Base-by-base conservation (phyloP, 2,888 invertebrate genomes). In the Eupithecia exiguata region DNA sequence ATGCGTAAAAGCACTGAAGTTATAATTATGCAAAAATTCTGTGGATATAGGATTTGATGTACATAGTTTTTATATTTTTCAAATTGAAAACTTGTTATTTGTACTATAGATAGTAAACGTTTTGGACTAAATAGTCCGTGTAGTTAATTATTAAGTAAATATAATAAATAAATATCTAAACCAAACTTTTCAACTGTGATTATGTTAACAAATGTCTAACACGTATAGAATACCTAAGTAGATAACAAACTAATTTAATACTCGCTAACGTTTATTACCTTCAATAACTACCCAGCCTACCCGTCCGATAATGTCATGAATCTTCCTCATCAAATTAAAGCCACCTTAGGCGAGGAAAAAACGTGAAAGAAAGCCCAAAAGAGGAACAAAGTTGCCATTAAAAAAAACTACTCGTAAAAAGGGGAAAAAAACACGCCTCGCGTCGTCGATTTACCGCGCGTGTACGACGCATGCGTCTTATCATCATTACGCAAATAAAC, bases 401-500 rank as follows among this genome's bases (percentile, higher is more conserved):
- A 12, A 58, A 58, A 49, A 58, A 58, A 58, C 25, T 58, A 12
- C 58, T 4, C 25, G 4, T 21, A 58, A 58, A 25, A 25, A 58
- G 58, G 58, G 58, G 0, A 18, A 18, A 53, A 49, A 53, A 53
- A 21, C 25, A 5, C 58, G 25, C 25, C 21, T 58, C 58, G 25
- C 58, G 58, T 58, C 58, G 58, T 58, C 58, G 58, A 25, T 58
- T 58, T 58, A 25, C 25, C 58, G 71, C 69, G 25, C 36, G 49
- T 49, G 65, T 62, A 16, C 62, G 62, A 18, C 71, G 69, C 74
- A 49, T 38, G 69, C 63, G 72, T 30, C 69, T 69, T 49, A 62
- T 68, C 58, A 69, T 70, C 75, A 75, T 75, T 75, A 68, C 68
- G 70, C 58, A 72, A 75, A 72, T 75, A 72, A 70, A 62, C 62